phyloP scores from a whole-genome alignment of 1,140 invertebrate genomes.

The Papilio aristodemus region DNA sequence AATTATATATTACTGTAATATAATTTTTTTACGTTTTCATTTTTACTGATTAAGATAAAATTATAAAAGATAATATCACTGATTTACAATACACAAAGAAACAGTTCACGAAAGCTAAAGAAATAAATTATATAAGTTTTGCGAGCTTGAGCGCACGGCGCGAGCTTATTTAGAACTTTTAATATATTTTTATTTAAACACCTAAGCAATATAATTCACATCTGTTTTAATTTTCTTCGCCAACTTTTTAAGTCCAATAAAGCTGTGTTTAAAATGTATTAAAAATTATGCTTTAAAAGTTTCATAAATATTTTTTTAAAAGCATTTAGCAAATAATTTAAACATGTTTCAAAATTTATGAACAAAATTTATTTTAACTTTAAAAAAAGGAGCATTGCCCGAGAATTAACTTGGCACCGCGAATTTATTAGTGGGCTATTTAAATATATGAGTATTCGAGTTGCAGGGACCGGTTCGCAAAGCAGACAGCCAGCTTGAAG shows the following conservation, averaged over 20 bases:
- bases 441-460: neutral
- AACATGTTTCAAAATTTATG: neutral
- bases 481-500: conserved; percentile 10
- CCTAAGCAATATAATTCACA: conserved; percentile 1
- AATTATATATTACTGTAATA: no score
- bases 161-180: conserved; percentile 9
- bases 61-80: neutral
- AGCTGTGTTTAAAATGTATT: neutral
- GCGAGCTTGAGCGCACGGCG: conserved; percentile 10
- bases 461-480: conserved; percentile 18
- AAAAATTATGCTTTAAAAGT: neutral
- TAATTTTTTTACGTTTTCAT: neutral
- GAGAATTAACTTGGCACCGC: neutral
- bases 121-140: conserved; percentile 5
- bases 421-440: neutral
- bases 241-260: neutral
- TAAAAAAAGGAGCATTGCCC: neutral
- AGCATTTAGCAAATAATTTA: neutral
- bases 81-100: neutral
- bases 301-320: neutral
- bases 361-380: neutral
- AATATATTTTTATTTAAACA: conserved; percentile 21
- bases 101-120: neutral
- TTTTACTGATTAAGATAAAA: neutral
- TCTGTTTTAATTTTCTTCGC: neutral